Evolutionary conservation across 2,888 invertebrate species (phyloP).

Genomic region (Tryphoninae sp.): DNA sequence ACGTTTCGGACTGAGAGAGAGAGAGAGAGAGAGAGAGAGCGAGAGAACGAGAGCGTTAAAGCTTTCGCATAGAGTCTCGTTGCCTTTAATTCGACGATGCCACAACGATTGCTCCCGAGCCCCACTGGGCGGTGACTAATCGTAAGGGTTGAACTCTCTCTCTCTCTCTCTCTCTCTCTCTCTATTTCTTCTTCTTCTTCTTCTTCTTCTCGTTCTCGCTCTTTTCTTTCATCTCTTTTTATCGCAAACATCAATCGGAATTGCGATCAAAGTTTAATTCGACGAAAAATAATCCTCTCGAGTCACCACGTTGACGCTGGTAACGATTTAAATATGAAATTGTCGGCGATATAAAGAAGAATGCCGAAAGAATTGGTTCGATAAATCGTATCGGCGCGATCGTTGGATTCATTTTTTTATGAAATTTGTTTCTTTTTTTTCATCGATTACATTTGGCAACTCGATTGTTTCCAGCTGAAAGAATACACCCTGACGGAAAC

Average conservation of each 20-base stretch:
- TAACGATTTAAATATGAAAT: not conserved
- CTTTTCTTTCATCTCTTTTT: not conserved
- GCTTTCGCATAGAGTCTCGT: slow-evolving; percentile 64
- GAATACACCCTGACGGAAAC: slow-evolving; percentile 94
- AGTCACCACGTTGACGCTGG: not conserved
- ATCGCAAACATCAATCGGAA: not conserved
- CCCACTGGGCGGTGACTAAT: slow-evolving; percentile 66
- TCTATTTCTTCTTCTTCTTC: not conserved
- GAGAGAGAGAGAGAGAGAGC: not conserved
- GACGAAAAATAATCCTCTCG: slow-evolving; percentile 4
- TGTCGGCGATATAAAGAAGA: not conserved
- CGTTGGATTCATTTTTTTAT: not conserved
- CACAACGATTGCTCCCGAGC: slow-evolving; percentile 53
- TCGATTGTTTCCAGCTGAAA: slow-evolving; percentile 85
- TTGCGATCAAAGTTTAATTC: slow-evolving; percentile 10
- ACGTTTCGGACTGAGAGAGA: not conserved
- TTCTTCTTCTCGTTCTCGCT: not conserved
- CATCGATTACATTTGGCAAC: slow-evolving; percentile 2
- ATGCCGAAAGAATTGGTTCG: not conserved
- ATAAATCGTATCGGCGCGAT: too few relatives aligned
- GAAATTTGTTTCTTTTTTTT: not conserved
- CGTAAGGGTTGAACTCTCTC: slow-evolving; percentile 57
- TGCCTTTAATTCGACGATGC: slow-evolving; percentile 68
- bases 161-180: slow-evolving; percentile 8
- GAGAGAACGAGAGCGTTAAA: slow-evolving; percentile 24